phyloP scores from a whole-genome alignment of 64 coral and sea anemone genomes.

The Montipora efflorescens region DNA sequence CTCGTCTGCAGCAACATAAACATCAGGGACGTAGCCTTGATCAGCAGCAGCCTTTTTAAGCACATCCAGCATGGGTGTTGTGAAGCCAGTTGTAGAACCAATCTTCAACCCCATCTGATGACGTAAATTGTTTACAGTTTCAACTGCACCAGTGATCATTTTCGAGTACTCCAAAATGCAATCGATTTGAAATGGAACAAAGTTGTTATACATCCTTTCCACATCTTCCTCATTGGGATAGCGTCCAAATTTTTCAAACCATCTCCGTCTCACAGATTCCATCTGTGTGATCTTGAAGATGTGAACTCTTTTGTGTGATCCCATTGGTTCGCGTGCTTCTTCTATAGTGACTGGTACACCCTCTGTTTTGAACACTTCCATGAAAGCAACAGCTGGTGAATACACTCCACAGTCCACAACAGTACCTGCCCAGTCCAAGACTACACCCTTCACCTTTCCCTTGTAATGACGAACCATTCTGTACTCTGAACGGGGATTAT shows the following conservation, averaged over 20 bases:
- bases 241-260: constrained; percentile 90
- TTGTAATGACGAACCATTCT: constrained; percentile 91
- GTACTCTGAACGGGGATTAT: constrained; percentile 94
- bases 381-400: constrained; percentile 87
- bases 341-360: constrained; percentile 96
- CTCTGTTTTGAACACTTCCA: constrained; percentile 78
- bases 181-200: constrained; percentile 81
- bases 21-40: constrained; percentile 90
- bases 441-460: constrained; percentile 82
- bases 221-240: constrained; percentile 90
- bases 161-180: constrained; percentile 68
- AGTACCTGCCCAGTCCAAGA: constrained; percentile 97
- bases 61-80: constrained; percentile 80
- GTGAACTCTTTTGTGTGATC: constrained; percentile 94
- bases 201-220: constrained; percentile 92
- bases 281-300: constrained; percentile 78
- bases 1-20: constrained; percentile 97
- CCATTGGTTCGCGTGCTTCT: constrained; percentile 97
- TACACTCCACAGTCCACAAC: constrained; percentile 96
- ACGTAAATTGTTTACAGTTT: constrained; percentile 77
- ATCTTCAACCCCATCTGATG: constrained; percentile 85
- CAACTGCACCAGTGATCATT: constrained; percentile 98
- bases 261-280: constrained; percentile 84
- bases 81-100: constrained; percentile 96
- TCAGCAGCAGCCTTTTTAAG: constrained; percentile 77